Base-by-base conservation (phyloP, 2,113 vertebrate genomes). In the Etheostoma cragini region DNA sequence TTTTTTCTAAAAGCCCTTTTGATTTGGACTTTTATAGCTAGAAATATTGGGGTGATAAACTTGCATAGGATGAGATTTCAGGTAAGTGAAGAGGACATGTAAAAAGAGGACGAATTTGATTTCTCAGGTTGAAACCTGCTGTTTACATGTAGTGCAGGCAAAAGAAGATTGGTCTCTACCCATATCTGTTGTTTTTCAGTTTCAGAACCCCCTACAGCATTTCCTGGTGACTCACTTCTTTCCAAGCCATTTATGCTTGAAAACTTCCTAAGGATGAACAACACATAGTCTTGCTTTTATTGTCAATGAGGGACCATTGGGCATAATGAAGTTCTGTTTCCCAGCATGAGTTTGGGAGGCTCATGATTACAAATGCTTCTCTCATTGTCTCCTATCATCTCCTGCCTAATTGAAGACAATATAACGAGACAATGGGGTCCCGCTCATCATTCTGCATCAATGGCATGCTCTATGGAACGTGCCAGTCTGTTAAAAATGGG, bases 281-380 rank as follows among this genome's bases (percentile, higher is more conserved):
- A 67, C 67, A 86, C 79, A 88, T 78, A 90, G 92, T 89, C 65
- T 58, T 63, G 38, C 64, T 88, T 94, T 94, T 92, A 94, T 91
- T 13, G 86, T 76, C 86, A 60, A 92, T 72, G 67, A 72, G 91
- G 90, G 92, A 90, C 90, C 91, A 93, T 93, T 93, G 87, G 83
- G 90, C 89, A 85, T 92, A 94, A 93, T 93, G 92, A 94, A 91
- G 89, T 93, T 91, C 83, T 92, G 90, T 89, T 90, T 91, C 93
- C 68, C 92, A 90, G 92, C 89, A 64, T 91, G 92, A 80, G 83
- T 89, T 90, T 82, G 86, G 77, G 76, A 86, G 79, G 83, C 89
- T 93, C 90, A 88, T 94, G 91, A 94, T 94, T 93, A 94, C 91
- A 91, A 93, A 93, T 83, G 91, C 85, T 85, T 78, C 65, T 87